Evolutionary conservation across 2,113 vertebrate species (phyloP), one percentile per base, ranked within the genome.

Genomic region (Rattus rattus): DNA sequence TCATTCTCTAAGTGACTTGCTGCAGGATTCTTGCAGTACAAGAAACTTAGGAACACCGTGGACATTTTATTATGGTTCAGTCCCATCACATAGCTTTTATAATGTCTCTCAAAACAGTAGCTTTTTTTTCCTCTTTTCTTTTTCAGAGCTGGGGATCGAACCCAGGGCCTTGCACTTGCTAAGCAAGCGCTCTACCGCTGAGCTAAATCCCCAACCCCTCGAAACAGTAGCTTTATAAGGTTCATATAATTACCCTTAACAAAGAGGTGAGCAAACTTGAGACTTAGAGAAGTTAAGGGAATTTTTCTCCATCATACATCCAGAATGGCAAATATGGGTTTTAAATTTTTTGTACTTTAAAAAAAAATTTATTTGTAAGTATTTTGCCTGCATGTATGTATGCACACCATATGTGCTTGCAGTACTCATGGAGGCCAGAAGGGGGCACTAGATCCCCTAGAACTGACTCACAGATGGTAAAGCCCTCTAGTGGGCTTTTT

Each of bases 171-270:
- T n/a, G n/a, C n/a, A n/a, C n/a, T n/a, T n/a, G n/a, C n/a, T n/a
- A n/a, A n/a, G n/a, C n/a, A n/a, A n/a, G n/a, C n/a, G n/a, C n/a
- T n/a, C n/a, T n/a, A n/a, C n/a, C n/a, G n/a, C n/a, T n/a, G n/a
- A n/a, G n/a, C n/a, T n/a, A n/a, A n/a, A n/a, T n/a, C n/a, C n/a
- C n/a, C n/a, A n/a, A n/a, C n/a, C n/a, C n/a, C n/a, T 59, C 73
- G 81, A 83, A 88, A 56, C 20, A 79, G 84, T 59, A 90, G 43
- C 52, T 93, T 88, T 73, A 92, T 69, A 65, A 87, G 12, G 36
- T 47, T 7, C 83, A 1, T 88, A 85, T 65, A 36, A 80, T 52
- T 59, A 75, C 4, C 76, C 49, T 75, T 33, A 54, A 65, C 70
- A 20, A 49, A 24, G 30, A 70, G 26, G 67, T 52, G 24, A 83